Conservation (phyloP, 2,888 invertebrate genomes). For the Drosophila peninsularis region DNA sequence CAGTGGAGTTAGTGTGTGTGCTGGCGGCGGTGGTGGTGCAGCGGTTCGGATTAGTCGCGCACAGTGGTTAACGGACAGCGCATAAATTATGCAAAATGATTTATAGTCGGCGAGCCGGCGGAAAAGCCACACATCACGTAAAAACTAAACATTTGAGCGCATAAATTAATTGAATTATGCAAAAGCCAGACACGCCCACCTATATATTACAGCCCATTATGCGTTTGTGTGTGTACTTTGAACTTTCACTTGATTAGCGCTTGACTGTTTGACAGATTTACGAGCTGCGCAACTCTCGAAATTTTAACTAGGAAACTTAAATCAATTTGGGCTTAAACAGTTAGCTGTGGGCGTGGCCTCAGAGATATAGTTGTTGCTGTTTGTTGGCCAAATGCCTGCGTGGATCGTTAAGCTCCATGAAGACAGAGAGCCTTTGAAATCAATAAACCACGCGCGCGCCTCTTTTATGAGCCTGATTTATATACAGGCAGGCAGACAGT, state of each 20-base stretch:
- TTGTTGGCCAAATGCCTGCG: constrained; percentile 25
- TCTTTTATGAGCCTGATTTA: constrained; percentile 73
- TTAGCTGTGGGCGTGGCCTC: constrained; percentile 8
- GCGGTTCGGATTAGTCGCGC: constrained; percentile 28
- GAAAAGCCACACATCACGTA: constrained; percentile 48
- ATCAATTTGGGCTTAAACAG: constrained; percentile 56
- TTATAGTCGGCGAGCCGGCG: constrained; percentile 62
- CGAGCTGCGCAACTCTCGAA: background rate
- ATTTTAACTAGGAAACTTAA: constrained; percentile 49
- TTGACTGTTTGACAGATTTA: constrained; percentile 58
- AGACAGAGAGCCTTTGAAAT: constrained; percentile 64
- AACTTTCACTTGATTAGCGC: constrained; percentile 75
- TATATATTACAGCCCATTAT: constrained; percentile 48
- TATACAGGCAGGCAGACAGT: constrained; percentile 26
- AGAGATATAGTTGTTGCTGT: background rate
- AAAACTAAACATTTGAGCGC: constrained; percentile 76
- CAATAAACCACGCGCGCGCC: constrained; percentile 71
- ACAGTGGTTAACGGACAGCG: constrained; percentile 17
- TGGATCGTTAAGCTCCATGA: constrained; percentile 63
- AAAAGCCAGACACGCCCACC: constrained; percentile 29
- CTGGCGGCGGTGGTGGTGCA: constrained; percentile 10
- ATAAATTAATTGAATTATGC: constrained; percentile 81
- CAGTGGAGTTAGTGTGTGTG: background rate
- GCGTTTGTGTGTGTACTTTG: constrained; percentile 37
- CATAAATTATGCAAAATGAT: constrained; percentile 79